These are phyloP conservation scores for Catharus minimus DNA, from an alignment of 2,113 vertebrate species.

Conservation along the genomic window DNA sequence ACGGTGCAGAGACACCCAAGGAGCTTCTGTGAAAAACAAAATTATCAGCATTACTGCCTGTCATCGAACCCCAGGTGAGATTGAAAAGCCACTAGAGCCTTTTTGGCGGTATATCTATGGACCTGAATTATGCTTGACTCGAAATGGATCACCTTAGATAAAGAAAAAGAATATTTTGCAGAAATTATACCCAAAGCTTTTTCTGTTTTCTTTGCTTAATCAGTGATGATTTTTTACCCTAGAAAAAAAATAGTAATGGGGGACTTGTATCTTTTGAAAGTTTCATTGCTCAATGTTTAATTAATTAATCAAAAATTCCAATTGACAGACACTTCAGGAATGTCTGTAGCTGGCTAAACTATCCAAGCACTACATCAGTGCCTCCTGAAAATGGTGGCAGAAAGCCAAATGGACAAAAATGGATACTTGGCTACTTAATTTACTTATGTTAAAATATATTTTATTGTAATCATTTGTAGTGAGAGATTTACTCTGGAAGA, in stretches of 20 bases:
- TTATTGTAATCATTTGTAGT: constrained; percentile 56
- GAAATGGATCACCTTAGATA: neutral
- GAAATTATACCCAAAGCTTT: neutral
- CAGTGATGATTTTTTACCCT: neutral
- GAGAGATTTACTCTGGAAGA: constrained; percentile 46
- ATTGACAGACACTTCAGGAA: neutral
- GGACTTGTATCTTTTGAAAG: neutral
- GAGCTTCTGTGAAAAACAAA: constrained; percentile 54
- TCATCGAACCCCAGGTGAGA: constrained; percentile 70
- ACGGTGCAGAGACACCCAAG: neutral
- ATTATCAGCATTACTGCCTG: constrained; percentile 24
- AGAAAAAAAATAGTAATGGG: neutral
- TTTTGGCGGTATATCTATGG: neutral
- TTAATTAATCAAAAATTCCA: neutral
- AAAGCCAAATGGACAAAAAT: neutral
- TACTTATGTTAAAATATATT: constrained; percentile 66
- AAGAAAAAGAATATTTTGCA: neutral
- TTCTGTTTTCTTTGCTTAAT: neutral
- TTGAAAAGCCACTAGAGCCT: neutral
- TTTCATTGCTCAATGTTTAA: neutral
- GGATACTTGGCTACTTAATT: constrained; percentile 35
- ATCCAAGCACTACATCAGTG: neutral
- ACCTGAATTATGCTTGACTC: neutral
- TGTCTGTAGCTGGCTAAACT: neutral
- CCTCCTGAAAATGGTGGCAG: neutral